A percentile compares a stretch with the other conserved stretches of the same genome.
Conservation (phyloP, 2,797 vertebrate genomes). For the Morus bassanus region DNA sequence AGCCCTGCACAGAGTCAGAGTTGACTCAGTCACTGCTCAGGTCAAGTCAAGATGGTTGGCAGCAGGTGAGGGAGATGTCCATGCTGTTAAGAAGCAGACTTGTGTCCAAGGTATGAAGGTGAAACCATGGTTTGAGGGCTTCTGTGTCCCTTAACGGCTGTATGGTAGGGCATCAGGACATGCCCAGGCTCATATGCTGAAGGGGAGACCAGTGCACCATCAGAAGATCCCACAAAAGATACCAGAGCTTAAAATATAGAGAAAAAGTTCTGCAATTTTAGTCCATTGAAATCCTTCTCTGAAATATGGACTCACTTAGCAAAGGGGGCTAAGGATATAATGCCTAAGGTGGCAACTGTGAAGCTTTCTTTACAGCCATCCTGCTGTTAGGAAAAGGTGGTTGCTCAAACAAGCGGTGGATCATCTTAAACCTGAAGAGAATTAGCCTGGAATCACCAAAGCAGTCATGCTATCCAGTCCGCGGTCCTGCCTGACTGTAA, state of each 20-base stretch:
- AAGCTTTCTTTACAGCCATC: background rate
- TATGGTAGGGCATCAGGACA: background rate
- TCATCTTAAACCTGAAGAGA: background rate
- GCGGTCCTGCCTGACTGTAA: background rate
- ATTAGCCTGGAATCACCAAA: background rate
- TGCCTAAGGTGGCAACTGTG: background rate
- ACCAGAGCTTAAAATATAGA: background rate
- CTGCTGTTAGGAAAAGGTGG: background rate
- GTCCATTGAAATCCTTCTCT: background rate
- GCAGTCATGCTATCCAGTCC: background rate
- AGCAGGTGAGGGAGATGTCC: background rate
- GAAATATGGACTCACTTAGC: fast-evolving
- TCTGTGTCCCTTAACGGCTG: background rate
- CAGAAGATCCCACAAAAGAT: background rate
- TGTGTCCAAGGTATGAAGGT: background rate
- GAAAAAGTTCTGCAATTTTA: background rate
- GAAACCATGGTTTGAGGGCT: background rate
- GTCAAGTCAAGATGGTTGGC: background rate
- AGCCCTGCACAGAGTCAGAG: background rate
- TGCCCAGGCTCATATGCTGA: background rate
- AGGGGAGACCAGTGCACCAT: background rate
- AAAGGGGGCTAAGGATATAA: background rate
- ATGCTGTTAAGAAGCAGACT: background rate
- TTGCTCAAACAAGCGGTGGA: background rate
- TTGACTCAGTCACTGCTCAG: background rate